A percentile compares a stretch with the other conserved stretches of the same genome.
Evolutionary conservation across 2,888 invertebrate genomes (phyloP).

Genomic region (Brenthis ino): DNA sequence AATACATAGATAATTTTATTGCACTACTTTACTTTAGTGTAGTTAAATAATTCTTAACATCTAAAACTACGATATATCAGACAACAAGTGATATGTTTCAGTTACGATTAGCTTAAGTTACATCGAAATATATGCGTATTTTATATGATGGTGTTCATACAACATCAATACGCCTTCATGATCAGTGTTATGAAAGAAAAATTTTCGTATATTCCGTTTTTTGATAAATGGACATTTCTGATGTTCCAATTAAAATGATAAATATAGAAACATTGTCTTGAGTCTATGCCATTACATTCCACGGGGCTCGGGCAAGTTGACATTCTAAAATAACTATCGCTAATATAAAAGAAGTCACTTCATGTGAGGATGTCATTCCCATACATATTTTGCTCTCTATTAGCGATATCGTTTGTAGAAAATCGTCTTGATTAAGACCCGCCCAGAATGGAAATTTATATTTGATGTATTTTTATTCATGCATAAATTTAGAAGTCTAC

Average conservation of each 20-base stretch:
- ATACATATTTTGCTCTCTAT: too few relatives aligned
- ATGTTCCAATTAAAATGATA: background rate
- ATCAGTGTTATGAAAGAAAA: background rate
- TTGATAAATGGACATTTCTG: background rate
- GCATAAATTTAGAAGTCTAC: background rate
- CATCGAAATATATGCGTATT: conserved; percentile 24
- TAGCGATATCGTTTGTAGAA: too few relatives aligned
- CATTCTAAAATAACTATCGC: too few relatives aligned
- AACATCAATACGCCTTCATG: background rate
- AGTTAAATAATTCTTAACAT: background rate
- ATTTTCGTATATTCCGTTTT: too few relatives aligned
- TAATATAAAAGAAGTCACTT: too few relatives aligned
- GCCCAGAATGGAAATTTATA: too few relatives aligned
- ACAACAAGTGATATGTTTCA: conserved; percentile 35
- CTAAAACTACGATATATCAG: conserved; percentile 15
- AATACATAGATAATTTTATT: background rate
- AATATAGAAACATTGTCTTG: too few relatives aligned
- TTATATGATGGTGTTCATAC: conserved; percentile 10
- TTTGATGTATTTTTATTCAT: background rate
- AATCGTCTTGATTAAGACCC: too few relatives aligned
- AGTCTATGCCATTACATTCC: too few relatives aligned
- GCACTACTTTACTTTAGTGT: background rate
- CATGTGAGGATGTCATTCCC: too few relatives aligned
- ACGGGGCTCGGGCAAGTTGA: too few relatives aligned
- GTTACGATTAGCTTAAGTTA: conserved; percentile 19